Evolutionary conservation across 1,140 invertebrate species (phyloP).

Genomic region (Drosophila pseudoananassae): DNA sequence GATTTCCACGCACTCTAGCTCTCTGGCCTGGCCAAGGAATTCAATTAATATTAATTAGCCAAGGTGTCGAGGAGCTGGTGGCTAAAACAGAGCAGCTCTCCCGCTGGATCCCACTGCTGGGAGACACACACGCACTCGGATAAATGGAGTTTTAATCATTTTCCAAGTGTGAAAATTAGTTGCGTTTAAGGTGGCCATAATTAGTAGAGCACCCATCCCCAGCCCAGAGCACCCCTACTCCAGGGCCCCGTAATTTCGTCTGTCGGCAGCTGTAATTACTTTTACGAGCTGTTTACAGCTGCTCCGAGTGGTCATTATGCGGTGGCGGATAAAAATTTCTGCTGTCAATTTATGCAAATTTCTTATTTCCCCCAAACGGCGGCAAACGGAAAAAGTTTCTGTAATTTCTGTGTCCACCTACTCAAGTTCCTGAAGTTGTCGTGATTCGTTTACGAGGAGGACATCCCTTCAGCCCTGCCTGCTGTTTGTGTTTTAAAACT

Average conservation of each 20-base stretch:
- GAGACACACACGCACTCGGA: constrained; percentile 20
- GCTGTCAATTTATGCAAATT: constrained; percentile 83
- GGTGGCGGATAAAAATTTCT: constrained; percentile 59
- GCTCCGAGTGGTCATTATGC: constrained; percentile 78
- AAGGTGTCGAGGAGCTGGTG: constrained; percentile 72
- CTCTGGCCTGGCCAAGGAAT: constrained; percentile 58
- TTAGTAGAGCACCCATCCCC: constrained; percentile 51
- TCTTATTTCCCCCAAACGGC: constrained; percentile 52
- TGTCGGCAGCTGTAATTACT: constrained; percentile 71
- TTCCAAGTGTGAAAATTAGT: constrained; percentile 82
- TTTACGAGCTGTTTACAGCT: constrained; percentile 84
- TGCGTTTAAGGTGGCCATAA: constrained; percentile 80
- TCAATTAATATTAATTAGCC: constrained; percentile 83
- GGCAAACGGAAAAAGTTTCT: constrained; percentile 41
- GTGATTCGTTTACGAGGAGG: constrained; percentile 23
- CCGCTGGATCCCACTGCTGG: constrained; percentile 50
- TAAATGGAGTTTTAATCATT: constrained; percentile 84
- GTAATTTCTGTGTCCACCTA: constrained; percentile 64
- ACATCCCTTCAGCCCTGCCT: constrained; percentile 25
- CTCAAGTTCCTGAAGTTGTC: constrained; percentile 52
- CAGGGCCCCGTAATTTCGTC: constrained; percentile 1
- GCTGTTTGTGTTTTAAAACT: constrained; percentile 69
- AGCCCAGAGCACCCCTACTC: not conserved
- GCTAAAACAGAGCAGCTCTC: constrained; percentile 28
- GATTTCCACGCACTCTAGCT: constrained; percentile 56